A percentile compares a stretch with the other conserved stretches of the same genome.
Evolutionary conservation across 2,797 vertebrate genomes (phyloP).

Genomic region (Rousettus madagascariensis): DNA sequence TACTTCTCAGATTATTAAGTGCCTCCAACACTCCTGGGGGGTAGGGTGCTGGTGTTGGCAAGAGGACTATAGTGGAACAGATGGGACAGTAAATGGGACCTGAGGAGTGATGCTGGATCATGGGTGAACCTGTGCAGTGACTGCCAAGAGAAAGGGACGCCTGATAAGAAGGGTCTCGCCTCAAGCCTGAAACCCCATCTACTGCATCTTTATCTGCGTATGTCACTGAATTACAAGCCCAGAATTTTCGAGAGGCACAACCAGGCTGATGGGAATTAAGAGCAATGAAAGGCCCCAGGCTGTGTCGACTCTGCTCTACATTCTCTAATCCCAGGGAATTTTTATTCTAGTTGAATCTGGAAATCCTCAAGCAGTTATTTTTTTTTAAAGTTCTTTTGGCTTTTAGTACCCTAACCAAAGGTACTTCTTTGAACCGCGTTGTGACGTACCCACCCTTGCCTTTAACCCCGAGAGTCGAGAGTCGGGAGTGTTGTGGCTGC

Average conservation of each 20-base stretch:
- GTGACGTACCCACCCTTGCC: neutral
- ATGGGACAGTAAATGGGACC: neutral
- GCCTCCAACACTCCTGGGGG: neutral
- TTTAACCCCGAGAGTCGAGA: no score
- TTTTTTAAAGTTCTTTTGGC: neutral
- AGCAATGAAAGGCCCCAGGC: neutral
- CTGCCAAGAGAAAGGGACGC: no score
- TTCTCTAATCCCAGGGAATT: neutral
- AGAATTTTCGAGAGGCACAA: neutral
- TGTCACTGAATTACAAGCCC: neutral
- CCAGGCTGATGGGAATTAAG: neutral
- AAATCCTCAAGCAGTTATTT: neutral
- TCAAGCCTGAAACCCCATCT: neutral
- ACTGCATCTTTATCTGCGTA: fast-evolving
- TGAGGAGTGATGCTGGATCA: neutral
- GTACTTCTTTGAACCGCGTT: no score
- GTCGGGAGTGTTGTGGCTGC: neutral
- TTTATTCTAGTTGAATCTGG: neutral
- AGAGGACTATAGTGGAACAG: neutral
- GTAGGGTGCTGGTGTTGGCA: neutral
- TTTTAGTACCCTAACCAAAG: neutral
- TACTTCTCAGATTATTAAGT: neutral
- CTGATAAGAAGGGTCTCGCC: neutral
- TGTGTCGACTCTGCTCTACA: neutral
- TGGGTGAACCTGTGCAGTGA: fast-evolving